Evolutionary conservation across 1,140 invertebrate genomes (phyloP).

Genomic region (Drosophila nasuta): DNA sequence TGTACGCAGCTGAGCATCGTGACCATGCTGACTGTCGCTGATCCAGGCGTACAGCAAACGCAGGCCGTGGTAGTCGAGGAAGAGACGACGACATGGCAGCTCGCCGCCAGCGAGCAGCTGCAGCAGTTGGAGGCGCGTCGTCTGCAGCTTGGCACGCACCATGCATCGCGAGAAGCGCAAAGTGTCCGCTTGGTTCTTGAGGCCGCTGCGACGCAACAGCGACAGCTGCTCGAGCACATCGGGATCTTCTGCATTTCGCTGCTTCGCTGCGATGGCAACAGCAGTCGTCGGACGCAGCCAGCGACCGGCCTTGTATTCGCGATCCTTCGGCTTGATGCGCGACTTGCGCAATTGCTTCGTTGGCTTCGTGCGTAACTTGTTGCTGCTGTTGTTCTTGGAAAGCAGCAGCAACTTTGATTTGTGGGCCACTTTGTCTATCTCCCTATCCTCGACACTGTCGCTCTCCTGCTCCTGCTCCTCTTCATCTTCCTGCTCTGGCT

Average conservation of each 20-base stretch:
- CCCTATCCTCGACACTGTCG: conserved; percentile 1
- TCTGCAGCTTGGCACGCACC: conserved; percentile 93
- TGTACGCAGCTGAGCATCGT: conserved; percentile 86
- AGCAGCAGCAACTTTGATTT: conserved; percentile 4
- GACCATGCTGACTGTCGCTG: conserved; percentile 88
- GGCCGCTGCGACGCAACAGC: conserved; percentile 89
- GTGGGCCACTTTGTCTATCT: background rate
- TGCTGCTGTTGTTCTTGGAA: conserved; percentile 8
- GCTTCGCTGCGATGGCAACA: background rate
- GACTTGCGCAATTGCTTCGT: conserved; percentile 35
- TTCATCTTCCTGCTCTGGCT: conserved; percentile 64
- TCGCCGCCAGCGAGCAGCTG: conserved; percentile 90
- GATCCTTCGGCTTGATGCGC: conserved; percentile 65
- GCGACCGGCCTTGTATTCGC: conserved; percentile 68
- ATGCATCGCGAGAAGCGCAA: conserved; percentile 94
- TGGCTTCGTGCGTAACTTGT: conserved; percentile 1
- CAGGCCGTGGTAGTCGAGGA: conserved; percentile 97
- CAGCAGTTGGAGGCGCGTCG: conserved; percentile 90
- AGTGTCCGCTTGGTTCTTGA: conserved; percentile 95
- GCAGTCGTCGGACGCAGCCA: conserved; percentile 52
- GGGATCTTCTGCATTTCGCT: conserved; percentile 71
- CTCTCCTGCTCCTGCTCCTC: conserved; percentile 37
- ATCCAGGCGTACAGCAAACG: conserved; percentile 96
- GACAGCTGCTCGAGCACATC: conserved; percentile 93
- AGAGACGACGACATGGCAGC: conserved; percentile 92